Percentiles rank a stretch among this genome's conserved stretches.
phyloP scores from a whole-genome alignment of 2,888 invertebrate genomes.

The Cybosia mesomella region DNA sequence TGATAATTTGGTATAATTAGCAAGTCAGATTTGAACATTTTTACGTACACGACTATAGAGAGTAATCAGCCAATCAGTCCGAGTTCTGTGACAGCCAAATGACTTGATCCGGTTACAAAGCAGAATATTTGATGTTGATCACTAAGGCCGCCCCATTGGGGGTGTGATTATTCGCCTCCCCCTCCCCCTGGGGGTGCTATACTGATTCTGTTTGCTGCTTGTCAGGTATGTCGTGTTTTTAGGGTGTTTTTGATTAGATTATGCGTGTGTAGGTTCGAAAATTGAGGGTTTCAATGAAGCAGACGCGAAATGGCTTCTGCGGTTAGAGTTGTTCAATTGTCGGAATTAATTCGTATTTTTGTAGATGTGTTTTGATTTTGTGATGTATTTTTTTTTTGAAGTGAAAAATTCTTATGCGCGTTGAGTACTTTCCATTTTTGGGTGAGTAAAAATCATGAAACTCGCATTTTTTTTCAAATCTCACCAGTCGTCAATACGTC shows the following conservation, averaged over 20 bases:
- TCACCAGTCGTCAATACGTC: no score
- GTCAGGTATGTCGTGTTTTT: constrained; percentile 37
- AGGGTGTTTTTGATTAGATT: constrained; percentile 33
- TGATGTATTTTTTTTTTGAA: no score
- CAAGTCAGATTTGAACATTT: constrained; percentile 11
- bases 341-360: neutral
- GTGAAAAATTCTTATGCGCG: no score
- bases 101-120: constrained; percentile 50
- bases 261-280: constrained; percentile 19
- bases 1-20: neutral
- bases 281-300: constrained; percentile 25
- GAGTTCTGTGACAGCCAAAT: constrained; percentile 37
- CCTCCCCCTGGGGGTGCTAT: constrained; percentile 34
- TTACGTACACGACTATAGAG: constrained; percentile 19
- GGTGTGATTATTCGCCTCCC: constrained; percentile 27
- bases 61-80: constrained; percentile 46
- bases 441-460: no score
- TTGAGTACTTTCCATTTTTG: no score
- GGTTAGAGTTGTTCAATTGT: neutral
- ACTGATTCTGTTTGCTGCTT: constrained; percentile 34
- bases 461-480: no score
- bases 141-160: constrained; percentile 25
- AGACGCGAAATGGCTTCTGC: constrained; percentile 9
- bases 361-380: constrained; percentile 4
- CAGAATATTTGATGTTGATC: constrained; percentile 55